Base-by-base conservation (phyloP, 1,140 invertebrate species). In the Lordiphosa clarofinis region DNA sequence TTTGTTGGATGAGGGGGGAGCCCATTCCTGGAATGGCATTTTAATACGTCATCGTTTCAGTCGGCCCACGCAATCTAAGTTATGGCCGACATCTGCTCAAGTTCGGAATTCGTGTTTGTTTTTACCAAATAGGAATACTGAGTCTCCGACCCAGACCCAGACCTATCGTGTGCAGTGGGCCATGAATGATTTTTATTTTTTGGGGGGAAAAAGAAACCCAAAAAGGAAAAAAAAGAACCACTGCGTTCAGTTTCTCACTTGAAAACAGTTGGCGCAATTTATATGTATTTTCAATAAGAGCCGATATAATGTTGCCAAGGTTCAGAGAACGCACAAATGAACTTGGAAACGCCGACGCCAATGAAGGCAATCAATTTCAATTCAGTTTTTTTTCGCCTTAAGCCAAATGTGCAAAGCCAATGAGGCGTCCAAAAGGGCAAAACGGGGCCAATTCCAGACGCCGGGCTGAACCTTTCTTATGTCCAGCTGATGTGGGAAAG, bases 321-420 rank as follows among this genome's bases (percentile, higher is more conserved):
- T 84, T 84, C 78, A 78, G 70, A 60, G 78, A 69, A 62, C 78
- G 78, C 70, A 50, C 78, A 82, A 82, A 84, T 73, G 73, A 82
- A 84, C 78, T 84, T 82, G 73, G 76, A 62, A 71, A 76, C 8
- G 33, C 13, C 33, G 40, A 8, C 21, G 37, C 63, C 78, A 84
- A 82, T 82, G 68, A 82, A 84, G 76, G 63, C 76, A 84, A 84
- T 84, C 78, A 84, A 81, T 81, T 84, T 84, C 78, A 82, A 81
- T 81, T 79, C 71, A 82, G 58, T 81, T 81, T 82, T 49, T 61
- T 76, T 31, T 24, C 59, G 76, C 76, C 67, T 82, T 82, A 76
- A 46, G 54, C 58, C 36, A 68, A 60, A 72, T 31, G 21, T 38
- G 52, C 53, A 70, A 70, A 70, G 57, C 73, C 78, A 84, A 84